Conservation (phyloP, 2,113 vertebrate species). For the Coptodon rendalli region DNA sequence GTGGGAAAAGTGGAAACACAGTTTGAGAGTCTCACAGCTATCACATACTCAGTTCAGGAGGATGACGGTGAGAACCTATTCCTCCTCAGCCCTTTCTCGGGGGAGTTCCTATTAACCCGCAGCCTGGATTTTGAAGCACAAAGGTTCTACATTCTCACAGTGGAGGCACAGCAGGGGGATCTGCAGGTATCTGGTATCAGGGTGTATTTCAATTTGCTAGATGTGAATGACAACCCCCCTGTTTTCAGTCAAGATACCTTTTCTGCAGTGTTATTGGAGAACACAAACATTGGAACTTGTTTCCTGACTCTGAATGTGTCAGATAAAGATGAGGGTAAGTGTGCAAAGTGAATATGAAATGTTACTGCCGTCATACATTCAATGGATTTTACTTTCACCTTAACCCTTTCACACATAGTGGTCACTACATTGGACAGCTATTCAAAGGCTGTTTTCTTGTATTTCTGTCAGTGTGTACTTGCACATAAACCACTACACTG, state of each 20-base stretch:
- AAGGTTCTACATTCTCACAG: slow-evolving; percentile 66
- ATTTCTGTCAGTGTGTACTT: not conserved
- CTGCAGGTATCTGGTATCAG: slow-evolving; percentile 53
- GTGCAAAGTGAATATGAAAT: not conserved
- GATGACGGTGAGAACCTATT: slow-evolving; percentile 73
- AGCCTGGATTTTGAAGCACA: slow-evolving; percentile 70
- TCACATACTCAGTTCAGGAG: slow-evolving; percentile 65
- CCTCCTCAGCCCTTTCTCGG: slow-evolving; percentile 65
- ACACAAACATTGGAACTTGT: slow-evolving; percentile 49
- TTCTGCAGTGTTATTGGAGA: slow-evolving; percentile 53
- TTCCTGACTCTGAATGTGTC: slow-evolving; percentile 66
- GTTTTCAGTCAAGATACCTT: slow-evolving; percentile 51
- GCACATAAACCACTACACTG: not conserved
- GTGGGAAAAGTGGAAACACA: slow-evolving; percentile 61
- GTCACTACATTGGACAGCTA: not conserved
- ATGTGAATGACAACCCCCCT: slow-evolving; percentile 74
- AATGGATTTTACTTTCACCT: not conserved
- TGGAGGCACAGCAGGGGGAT: slow-evolving; percentile 46
- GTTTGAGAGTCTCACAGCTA: slow-evolving; percentile 24
- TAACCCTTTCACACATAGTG: not conserved
- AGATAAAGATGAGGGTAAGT: slow-evolving; percentile 71
- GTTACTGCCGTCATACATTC: not conserved
- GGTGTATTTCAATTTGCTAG: slow-evolving; percentile 71
- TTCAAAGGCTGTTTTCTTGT: not conserved
- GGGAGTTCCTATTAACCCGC: slow-evolving; percentile 72